Evolutionary conservation across 2,113 vertebrate genomes (phyloP), one percentile per base, ranked within the genome.

Genomic region (Seriola dumerili): DNA sequence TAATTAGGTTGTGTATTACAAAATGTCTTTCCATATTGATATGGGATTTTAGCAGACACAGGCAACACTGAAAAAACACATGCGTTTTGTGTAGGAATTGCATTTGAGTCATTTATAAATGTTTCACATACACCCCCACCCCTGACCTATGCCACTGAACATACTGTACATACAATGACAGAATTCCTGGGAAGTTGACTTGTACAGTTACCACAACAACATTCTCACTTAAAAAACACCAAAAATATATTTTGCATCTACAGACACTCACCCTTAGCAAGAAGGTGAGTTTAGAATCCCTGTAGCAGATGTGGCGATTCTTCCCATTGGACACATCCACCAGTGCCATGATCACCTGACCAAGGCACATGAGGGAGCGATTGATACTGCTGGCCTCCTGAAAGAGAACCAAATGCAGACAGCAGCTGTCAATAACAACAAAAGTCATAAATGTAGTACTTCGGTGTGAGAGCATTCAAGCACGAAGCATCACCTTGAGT

Each of bases 321-420:
- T 96, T 99, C 19, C 98, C 97, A 85, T 98, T 98, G 8, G 97
- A 96, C 74, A 99, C 95, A 2, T 99, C 98, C 25, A 98, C 97
- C 76, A 99, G 96, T 0, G 98, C 97, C 76, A 97, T 98, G 57
- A 99, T 99, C 59, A 99, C 98, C 85, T 98, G 97, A 78, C 97
- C 97, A 68, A 99, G 93, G 89, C 97, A 99, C 92, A 98, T 99
- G 32, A 99, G 81, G 0, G 98, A 99, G 14, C 97, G 95, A 76
- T 99, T 99, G 92, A 99, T 99, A 68, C 97, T 99, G 84, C 98
- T 97, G 50, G 98, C 97, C 85, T 99, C 98, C 98, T 99, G 77
- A 38, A 85, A 59, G 48, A 76, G 7, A 66, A 72, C 5, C 4
- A 58, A 48, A 40, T 17, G 29, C 3, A 87, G 25, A 76, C 19